A percentile compares a stretch with the other conserved stretches of the same genome.
Evolutionary conservation across 2,888 invertebrate genomes (phyloP).

Genomic region (Ennomos erosarius): DNA sequence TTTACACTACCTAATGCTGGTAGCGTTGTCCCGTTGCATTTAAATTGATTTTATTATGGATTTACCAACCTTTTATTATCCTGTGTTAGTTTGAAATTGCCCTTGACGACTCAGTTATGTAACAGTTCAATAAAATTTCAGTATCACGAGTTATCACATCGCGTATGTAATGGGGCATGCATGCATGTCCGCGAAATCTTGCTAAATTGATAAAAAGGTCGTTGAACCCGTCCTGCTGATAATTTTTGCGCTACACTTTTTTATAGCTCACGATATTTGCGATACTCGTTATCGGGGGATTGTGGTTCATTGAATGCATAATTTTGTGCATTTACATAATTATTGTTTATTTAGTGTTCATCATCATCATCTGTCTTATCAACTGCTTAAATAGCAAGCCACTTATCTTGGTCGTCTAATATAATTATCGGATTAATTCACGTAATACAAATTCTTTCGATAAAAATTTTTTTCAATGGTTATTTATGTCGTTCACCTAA

Average conservation of each 20-base stretch:
- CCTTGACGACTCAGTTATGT: slow-evolving; percentile 32
- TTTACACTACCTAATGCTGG: too few species aligned
- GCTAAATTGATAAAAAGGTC: slow-evolving; percentile 74
- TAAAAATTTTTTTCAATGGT: too few species aligned
- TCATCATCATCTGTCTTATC: too few species aligned
- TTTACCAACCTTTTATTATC: too few species aligned
- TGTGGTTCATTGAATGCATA: slow-evolving; percentile 41
- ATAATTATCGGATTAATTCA: too few species aligned
- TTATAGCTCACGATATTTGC: slow-evolving; percentile 50
- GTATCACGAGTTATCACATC: slow-evolving; percentile 55
- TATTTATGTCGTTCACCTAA: too few species aligned
- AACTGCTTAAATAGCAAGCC: too few species aligned
- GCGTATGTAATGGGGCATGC: slow-evolving; percentile 44
- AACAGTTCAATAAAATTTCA: slow-evolving; percentile 42
- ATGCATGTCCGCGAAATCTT: slow-evolving; percentile 64
- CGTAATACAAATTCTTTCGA: too few species aligned
- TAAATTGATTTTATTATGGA: too few species aligned
- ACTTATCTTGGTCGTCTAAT: too few species aligned
- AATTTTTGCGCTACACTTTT: slow-evolving; percentile 57
- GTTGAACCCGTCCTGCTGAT: slow-evolving; percentile 63
- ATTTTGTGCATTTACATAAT: slow-evolving; percentile 21
- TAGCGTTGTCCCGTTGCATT: too few species aligned
- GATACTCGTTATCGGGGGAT: slow-evolving; percentile 45
- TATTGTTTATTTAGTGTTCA: neutral
- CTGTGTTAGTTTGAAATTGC: neutral